phyloP scores from a whole-genome alignment of 2,113 vertebrate genomes.

The Noturus placidus region DNA sequence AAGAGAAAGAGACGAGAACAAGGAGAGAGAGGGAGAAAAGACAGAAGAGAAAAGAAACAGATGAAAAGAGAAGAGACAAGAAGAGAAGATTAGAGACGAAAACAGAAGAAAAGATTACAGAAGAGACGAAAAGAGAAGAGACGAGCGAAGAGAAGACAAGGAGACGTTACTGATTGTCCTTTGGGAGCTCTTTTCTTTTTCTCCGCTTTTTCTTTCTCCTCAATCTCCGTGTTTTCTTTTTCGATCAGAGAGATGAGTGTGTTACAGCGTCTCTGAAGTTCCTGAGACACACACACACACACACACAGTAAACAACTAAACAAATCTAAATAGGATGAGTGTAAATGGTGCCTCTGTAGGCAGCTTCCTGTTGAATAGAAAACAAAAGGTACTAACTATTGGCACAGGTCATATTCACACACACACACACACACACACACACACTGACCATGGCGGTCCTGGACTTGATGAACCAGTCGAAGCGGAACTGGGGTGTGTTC shows the following conservation, averaged over 20 bases:
- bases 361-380: background rate
- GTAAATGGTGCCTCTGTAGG: background rate
- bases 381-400: background rate
- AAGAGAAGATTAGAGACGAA: background rate
- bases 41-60: background rate
- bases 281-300: constrained; percentile 65
- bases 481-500: constrained; percentile 86
- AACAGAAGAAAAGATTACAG: too few relatives aligned
- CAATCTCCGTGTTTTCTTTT: constrained; percentile 90
- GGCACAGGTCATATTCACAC: background rate
- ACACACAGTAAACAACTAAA: constrained; percentile 25
- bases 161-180: constrained; percentile 64
- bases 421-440: background rate
- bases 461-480: constrained; percentile 92
- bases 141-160: background rate
- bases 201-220: constrained; percentile 87
- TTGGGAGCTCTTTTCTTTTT: constrained; percentile 86
- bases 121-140: background rate
- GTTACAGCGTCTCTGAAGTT: constrained; percentile 88
- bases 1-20: too few relatives aligned
- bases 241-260: constrained; percentile 89
- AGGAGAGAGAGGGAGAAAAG: too few relatives aligned
- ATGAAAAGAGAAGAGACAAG: background rate
- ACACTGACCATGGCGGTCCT: constrained; percentile 84
- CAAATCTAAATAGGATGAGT: background rate